Conservation (phyloP, 2,888 invertebrate genomes). For the Agonum fuliginosum region DNA sequence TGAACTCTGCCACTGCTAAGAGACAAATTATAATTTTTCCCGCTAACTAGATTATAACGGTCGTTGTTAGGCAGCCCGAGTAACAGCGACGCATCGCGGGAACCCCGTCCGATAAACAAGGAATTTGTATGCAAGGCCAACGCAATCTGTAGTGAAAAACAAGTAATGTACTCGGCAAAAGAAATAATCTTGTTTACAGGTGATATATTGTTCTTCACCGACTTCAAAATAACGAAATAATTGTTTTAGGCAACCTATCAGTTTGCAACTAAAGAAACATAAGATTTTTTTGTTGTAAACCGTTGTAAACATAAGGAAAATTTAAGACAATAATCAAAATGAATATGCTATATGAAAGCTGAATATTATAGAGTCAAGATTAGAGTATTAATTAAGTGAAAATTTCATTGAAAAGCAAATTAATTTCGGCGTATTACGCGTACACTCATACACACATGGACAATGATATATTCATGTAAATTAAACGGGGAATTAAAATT, state of each 20-base stretch:
- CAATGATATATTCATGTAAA: background rate
- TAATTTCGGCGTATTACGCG: background rate
- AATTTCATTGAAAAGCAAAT: conserved; percentile 36
- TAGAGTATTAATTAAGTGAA: conserved; percentile 40
- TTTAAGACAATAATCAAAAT: conserved; percentile 4
- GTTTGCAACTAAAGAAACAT: background rate
- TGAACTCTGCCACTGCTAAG: conserved; percentile 24
- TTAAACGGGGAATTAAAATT: background rate
- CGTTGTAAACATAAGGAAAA: background rate
- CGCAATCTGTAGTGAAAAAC: conserved; percentile 26
- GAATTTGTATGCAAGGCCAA: conserved; percentile 51
- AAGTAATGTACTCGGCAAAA: conserved; percentile 37
- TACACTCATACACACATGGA: background rate
- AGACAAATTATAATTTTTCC: conserved; percentile 53
- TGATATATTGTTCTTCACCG: conserved; percentile 11
- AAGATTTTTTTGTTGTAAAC: background rate
- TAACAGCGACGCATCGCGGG: background rate
- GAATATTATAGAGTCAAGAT: too few relatives aligned
- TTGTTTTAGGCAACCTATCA: background rate
- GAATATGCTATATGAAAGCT: background rate
- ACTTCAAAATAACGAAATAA: conserved; percentile 4
- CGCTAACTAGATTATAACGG: conserved; percentile 47
- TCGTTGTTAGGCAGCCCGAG: conserved; percentile 37
- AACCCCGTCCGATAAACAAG: conserved; percentile 35
- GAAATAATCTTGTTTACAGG: conserved; percentile 18